Evolutionary conservation across 2,113 vertebrate species (phyloP).

Genomic region (Lepus americanus): DNA sequence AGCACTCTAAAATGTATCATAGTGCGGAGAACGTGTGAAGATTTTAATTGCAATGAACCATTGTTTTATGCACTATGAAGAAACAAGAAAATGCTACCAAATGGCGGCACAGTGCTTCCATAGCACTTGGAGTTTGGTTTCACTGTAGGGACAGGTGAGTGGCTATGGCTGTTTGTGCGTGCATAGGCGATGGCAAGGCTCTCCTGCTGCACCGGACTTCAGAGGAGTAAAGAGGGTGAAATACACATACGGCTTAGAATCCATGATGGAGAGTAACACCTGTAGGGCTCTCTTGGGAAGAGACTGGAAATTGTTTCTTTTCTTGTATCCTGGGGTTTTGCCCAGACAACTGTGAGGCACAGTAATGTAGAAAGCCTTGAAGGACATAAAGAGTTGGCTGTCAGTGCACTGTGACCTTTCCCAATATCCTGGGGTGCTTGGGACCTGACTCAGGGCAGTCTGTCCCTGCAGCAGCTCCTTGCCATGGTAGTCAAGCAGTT

Average conservation of each 20-base stretch:
- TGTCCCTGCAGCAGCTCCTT: not conserved
- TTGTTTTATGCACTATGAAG: conserved; percentile 15
- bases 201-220: not conserved
- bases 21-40: conserved; percentile 41
- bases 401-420: not conserved
- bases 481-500: not conserved
- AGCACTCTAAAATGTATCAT: conserved; percentile 5
- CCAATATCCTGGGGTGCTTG: not conserved
- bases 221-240: not conserved
- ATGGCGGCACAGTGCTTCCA: not conserved
- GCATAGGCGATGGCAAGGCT: not conserved
- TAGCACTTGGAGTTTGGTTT: not conserved
- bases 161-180: not conserved
- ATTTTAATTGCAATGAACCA: conserved; percentile 9
- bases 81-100: conserved; percentile 46
- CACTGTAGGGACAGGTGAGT: not conserved
- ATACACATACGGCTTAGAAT: not conserved
- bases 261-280: not conserved
- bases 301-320: not conserved
- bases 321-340: not conserved
- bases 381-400: not conserved
- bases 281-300: conserved; percentile 2
- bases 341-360: not conserved
- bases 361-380: not conserved
- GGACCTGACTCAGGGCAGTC: not conserved